A percentile compares a stretch with the other conserved stretches of the same genome.
These are phyloP conservation scores for Liasis olivaceus DNA, from an alignment of 2,797 vertebrate species.

Conservation along the genomic window DNA sequence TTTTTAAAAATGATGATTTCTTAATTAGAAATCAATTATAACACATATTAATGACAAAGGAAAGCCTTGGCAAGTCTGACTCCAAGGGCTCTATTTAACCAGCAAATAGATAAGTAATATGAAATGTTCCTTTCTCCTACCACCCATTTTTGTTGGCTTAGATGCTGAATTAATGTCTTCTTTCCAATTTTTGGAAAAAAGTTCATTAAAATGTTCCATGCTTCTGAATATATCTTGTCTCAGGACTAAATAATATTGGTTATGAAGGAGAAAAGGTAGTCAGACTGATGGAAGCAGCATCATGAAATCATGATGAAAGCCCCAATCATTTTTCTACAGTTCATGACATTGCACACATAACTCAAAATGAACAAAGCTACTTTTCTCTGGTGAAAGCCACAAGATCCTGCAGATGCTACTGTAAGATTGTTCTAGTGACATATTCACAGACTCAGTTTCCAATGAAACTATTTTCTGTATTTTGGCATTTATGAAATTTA, in stretches of 20 bases:
- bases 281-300: not conserved
- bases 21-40: constrained; percentile 40
- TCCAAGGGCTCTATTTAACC: constrained; percentile 22
- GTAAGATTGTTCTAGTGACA: too few relatives aligned
- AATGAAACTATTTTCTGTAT: too few relatives aligned
- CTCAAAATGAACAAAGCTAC: too few relatives aligned
- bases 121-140: not conserved
- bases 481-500: too few relatives aligned
- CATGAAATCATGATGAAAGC: too few relatives aligned
- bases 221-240: not conserved
- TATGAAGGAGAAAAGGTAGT: not conserved
- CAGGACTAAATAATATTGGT: not conserved
- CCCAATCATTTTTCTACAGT: too few relatives aligned
- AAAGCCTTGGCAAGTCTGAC: constrained; percentile 31
- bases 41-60: not conserved
- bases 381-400: too few relatives aligned
- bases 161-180: not conserved
- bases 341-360: too few relatives aligned
- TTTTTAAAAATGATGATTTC: constrained; percentile 29
- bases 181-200: not conserved
- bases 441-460: too few relatives aligned
- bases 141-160: not conserved
- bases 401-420: too few relatives aligned
- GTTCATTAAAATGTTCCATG: not conserved
- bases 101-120: constrained; percentile 17